These are phyloP conservation scores for Gryon sp. DNA, from an alignment of 1,140 invertebrate species.

Conservation along the genomic window DNA sequence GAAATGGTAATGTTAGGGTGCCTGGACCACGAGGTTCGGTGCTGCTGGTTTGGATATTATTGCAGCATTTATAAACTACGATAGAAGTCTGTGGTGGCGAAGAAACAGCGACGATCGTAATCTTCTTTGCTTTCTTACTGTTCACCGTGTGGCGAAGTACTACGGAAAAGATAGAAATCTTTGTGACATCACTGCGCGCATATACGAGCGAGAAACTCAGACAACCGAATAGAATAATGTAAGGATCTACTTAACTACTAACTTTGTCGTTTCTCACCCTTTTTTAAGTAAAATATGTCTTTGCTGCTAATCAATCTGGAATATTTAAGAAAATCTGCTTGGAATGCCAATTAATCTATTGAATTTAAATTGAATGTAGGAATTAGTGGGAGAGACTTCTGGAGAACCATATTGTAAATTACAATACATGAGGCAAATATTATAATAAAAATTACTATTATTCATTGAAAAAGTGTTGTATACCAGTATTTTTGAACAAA, in stretches of 20 bases:
- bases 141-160: constrained; percentile 53
- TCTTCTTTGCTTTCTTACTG: constrained; percentile 47
- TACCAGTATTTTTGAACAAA: no score
- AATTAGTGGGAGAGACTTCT: no score
- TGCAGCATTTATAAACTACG: background rate
- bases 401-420: no score
- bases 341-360: no score
- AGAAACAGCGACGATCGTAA: constrained; percentile 51
- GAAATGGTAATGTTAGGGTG: constrained; percentile 40
- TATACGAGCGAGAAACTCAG: constrained; percentile 44
- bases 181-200: constrained; percentile 32
- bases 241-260: constrained; percentile 76
- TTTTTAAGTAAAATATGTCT: constrained; percentile 74
- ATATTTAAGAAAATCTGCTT: no score
- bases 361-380: constrained; percentile 31
- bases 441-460: no score
- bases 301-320: constrained; percentile 40
- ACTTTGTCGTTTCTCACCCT: constrained; percentile 74
- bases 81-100: constrained; percentile 44
- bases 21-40: constrained; percentile 5
- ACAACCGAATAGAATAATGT: constrained; percentile 73
- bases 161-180: constrained; percentile 56
- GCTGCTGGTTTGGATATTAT: constrained; percentile 10
- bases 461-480: no score
- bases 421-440: no score